Evolutionary conservation across 1,140 invertebrate species (phyloP).

Genomic region (Wiebesia pumilae): DNA sequence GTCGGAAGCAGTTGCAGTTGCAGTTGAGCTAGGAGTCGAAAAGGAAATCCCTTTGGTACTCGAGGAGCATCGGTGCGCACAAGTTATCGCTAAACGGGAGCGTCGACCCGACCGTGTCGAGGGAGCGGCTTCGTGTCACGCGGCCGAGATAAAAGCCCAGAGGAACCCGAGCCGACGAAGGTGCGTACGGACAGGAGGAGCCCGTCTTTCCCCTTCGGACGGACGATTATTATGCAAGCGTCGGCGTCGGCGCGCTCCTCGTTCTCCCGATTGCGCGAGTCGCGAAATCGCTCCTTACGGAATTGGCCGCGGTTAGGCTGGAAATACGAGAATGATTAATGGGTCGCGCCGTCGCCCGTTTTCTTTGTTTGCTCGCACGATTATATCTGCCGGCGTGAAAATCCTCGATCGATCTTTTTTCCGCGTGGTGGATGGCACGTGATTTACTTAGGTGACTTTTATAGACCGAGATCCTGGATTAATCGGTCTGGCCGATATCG

Average conservation of each 20-base stretch:
- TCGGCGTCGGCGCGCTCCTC: background rate
- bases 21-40: too few species aligned
- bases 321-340: conserved; percentile 9
- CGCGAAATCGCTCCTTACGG: background rate
- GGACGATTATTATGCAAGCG: conserved; percentile 1
- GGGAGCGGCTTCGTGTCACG: conserved; percentile 54
- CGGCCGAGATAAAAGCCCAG: conserved; percentile 42
- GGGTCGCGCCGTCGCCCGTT: background rate
- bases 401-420: background rate
- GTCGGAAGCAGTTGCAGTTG: too few species aligned
- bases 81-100: background rate
- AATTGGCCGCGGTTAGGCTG: background rate
- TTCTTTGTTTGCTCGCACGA: conserved; percentile 1
- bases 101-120: conserved; percentile 9
- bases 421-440: background rate
- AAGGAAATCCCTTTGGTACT: background rate
- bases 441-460: background rate
- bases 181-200: background rate
- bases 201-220: background rate
- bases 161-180: background rate
- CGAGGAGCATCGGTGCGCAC: background rate
- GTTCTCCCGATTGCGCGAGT: background rate
- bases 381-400: background rate
- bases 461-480: too few species aligned
- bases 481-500: background rate